A percentile compares a stretch with the other conserved stretches of the same genome.
Conservation (phyloP, 2,888 invertebrate species). For the Amorpha juglandis region DNA sequence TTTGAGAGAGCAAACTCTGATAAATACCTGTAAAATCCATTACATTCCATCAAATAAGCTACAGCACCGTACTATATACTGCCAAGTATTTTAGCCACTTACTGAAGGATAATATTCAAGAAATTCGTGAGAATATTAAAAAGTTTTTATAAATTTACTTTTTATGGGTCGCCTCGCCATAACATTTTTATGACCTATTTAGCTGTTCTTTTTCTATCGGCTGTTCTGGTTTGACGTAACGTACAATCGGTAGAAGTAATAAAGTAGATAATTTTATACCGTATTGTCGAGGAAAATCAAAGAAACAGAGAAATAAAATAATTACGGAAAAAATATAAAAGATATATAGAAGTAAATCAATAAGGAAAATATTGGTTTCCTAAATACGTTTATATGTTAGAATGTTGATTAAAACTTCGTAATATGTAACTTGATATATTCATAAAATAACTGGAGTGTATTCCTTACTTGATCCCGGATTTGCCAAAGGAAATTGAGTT, state of each 20-base stretch:
- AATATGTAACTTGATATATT: conserved; percentile 51
- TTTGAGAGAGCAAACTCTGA: too few species aligned
- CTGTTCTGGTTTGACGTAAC: neutral
- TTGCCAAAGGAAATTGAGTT: conserved; percentile 70
- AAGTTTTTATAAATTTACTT: conserved; percentile 22
- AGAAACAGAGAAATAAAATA: neutral
- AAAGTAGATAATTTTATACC: neutral
- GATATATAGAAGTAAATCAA: neutral
- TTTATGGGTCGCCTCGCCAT: conserved; percentile 18
- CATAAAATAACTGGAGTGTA: conserved; percentile 62
- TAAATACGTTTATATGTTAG: conserved; percentile 7
- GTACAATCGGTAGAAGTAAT: neutral
- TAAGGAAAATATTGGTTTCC: neutral
- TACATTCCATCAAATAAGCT: neutral
- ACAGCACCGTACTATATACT: neutral
- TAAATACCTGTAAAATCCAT: too few species aligned
- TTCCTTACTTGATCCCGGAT: conserved; percentile 68
- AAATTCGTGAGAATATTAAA: neutral
- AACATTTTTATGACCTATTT: conserved; percentile 14
- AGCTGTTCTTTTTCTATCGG: neutral
- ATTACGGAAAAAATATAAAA: neutral
- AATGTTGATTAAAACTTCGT: conserved; percentile 19
- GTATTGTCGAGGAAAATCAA: neutral
- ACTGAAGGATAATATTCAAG: neutral
- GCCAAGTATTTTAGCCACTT: neutral